Evolutionary conservation across 1,140 invertebrate genomes (phyloP).

Genomic region (Stenopsyche tienmushanensis): DNA sequence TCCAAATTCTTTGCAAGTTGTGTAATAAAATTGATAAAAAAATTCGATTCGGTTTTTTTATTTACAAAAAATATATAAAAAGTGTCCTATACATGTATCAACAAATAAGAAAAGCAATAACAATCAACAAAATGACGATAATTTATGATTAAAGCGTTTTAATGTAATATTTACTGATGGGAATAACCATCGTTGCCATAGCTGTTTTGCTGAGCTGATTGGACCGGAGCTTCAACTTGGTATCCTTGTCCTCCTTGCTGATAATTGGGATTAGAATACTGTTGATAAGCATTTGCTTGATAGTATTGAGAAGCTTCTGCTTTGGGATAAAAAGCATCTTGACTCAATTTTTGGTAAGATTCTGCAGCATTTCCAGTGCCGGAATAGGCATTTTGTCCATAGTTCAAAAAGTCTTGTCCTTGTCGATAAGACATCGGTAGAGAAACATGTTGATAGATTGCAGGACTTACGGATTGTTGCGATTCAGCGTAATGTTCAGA

Average conservation of each 20-base stretch:
- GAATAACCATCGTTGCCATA: no score
- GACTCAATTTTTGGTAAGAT: not conserved
- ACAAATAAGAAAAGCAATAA: no score
- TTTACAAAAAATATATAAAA: no score
- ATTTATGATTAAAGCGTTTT: no score
- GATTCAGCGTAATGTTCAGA: slow-evolving; percentile 20
- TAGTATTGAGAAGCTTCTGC: slow-evolving; percentile 3
- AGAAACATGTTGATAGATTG: not conserved
- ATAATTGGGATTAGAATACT: not conserved
- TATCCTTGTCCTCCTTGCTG: slow-evolving; percentile 2
- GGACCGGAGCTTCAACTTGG: slow-evolving; percentile 7
- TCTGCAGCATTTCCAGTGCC: not conserved
- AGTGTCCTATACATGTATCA: no score
- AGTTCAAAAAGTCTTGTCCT: not conserved
- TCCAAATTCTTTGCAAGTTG: no score
- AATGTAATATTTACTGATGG: no score
- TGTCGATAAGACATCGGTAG: no score
- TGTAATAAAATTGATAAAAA: no score
- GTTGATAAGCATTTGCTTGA: not conserved
- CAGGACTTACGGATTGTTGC: slow-evolving; percentile 13
- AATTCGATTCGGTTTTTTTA: no score
- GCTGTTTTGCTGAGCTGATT: slow-evolving; percentile 4
- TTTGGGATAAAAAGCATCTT: not conserved
- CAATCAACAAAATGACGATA: no score
- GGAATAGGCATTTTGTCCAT: not conserved